These are phyloP conservation scores for Cyprinus carpio DNA, from an alignment of 2,113 vertebrate species.

Conservation along the genomic window DNA sequence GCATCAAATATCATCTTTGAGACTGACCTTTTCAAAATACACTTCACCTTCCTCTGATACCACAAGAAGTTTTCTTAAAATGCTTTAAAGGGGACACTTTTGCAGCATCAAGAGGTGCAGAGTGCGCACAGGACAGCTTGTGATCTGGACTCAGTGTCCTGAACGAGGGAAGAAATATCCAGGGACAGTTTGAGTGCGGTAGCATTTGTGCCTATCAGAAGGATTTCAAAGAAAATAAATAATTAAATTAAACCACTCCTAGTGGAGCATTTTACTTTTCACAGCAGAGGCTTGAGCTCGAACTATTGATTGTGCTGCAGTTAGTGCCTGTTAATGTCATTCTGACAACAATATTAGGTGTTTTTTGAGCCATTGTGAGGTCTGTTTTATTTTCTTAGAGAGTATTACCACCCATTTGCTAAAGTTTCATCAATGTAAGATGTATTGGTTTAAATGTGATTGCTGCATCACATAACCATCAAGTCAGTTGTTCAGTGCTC, in stretches of 20 bases:
- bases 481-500: not conserved
- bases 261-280: constrained; percentile 37
- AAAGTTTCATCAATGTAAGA: not conserved
- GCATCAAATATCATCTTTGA: constrained; percentile 43
- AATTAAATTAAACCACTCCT: constrained; percentile 7
- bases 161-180: not conserved
- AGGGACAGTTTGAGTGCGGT: not conserved
- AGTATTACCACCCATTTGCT: not conserved
- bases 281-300: not conserved
- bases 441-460: constrained; percentile 1
- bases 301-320: constrained; percentile 24
- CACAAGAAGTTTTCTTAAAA: constrained; percentile 10
- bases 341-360: not conserved
- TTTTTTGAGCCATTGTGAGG: not conserved
- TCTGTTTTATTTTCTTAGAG: not conserved
- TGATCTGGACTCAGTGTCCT: constrained; percentile 12
- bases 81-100: not conserved
- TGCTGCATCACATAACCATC: not conserved
- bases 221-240: constrained; percentile 18
- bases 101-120: constrained; percentile 15
- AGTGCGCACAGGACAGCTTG: not conserved
- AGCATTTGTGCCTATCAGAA: constrained; percentile 24
- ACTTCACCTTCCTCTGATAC: constrained; percentile 22
- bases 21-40: constrained; percentile 44
- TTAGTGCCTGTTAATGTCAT: constrained; percentile 15